phyloP scores from a whole-genome alignment of 2,888 invertebrate species.

The Lottia gigantea region DNA sequence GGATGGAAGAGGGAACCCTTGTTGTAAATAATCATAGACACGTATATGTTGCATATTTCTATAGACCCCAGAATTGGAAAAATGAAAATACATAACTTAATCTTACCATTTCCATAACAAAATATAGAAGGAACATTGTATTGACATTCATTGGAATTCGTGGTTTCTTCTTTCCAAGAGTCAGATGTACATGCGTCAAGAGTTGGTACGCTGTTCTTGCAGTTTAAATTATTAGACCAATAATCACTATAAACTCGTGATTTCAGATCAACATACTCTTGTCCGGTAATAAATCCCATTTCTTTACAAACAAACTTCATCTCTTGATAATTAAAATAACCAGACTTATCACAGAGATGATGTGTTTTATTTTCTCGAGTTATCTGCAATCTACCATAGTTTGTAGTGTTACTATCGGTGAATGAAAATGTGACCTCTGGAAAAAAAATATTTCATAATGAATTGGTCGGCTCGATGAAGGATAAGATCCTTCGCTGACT shows the following conservation, averaged over 20 bases:
- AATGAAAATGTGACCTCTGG: background rate
- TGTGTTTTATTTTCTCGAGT: background rate
- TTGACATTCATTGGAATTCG: background rate
- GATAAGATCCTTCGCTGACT: too few relatives aligned
- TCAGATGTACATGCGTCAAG: background rate
- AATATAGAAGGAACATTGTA: background rate
- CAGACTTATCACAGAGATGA: background rate
- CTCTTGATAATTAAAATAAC: background rate
- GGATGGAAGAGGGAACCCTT: too few relatives aligned
- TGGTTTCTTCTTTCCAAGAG: background rate
- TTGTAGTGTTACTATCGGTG: background rate
- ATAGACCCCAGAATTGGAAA: too few relatives aligned
- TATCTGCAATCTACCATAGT: background rate
- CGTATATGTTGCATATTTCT: too few relatives aligned
- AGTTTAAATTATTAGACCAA: background rate
- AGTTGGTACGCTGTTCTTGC: background rate
- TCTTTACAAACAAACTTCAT: background rate
- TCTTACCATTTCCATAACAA: background rate
- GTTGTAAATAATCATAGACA: too few relatives aligned
- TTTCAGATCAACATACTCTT: background rate
- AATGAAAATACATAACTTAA: too few relatives aligned
- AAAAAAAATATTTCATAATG: background rate
- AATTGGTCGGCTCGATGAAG: too few relatives aligned
- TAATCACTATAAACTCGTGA: background rate
- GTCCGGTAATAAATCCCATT: background rate